Conservation (phyloP, 2,797 vertebrate genomes). For the Melanotaenia pygmaea region DNA sequence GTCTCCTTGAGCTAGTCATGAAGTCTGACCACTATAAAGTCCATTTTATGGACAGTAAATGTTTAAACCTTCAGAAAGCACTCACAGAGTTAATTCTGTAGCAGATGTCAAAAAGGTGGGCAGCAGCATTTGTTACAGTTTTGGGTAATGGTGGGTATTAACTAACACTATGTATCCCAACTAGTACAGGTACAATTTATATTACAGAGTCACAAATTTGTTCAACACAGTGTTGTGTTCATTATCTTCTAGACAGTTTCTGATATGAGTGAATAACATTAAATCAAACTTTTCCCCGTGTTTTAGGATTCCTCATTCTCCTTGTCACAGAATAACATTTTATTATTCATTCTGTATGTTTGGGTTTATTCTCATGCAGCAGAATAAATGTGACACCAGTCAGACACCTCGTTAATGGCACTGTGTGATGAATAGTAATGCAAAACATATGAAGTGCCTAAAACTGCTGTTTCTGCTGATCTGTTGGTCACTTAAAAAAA, state of each 20-base stretch:
- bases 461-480: background rate
- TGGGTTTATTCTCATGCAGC: background rate
- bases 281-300: background rate
- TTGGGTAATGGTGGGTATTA: background rate
- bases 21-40: constrained; percentile 35
- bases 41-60: constrained; percentile 2
- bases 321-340: background rate
- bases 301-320: background rate
- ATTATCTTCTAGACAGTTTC: background rate
- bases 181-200: background rate
- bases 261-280: background rate
- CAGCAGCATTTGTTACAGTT: background rate
- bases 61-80: constrained; percentile 7
- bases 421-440: background rate
- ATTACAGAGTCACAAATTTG: background rate
- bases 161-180: background rate
- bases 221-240: background rate
- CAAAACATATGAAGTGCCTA: background rate
- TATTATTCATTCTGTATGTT: background rate
- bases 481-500: background rate
- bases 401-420: no score
- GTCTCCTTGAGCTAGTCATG: constrained; percentile 23
- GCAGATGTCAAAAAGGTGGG: background rate
- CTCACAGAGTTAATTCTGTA: background rate
- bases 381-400: background rate